Conservation (phyloP, 1,140 invertebrate species). For the Drosophila nasuta region DNA sequence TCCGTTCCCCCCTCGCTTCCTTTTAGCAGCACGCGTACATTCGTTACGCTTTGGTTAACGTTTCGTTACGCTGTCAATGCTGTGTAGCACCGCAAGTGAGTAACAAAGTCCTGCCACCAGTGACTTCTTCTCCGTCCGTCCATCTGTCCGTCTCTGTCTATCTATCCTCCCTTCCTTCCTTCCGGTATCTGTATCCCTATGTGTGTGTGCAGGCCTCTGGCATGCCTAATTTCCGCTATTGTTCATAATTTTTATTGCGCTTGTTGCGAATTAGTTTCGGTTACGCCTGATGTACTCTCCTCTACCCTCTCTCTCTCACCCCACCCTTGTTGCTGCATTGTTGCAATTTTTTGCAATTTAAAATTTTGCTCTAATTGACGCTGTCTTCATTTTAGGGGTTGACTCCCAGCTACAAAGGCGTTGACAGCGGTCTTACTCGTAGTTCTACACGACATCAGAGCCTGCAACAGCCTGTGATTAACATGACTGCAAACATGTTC, state of each 20-base stretch:
- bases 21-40: constrained; percentile 49
- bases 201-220: constrained; percentile 30
- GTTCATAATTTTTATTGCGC: constrained; percentile 84
- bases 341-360: constrained; percentile 83
- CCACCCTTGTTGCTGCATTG: constrained; percentile 31
- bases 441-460: constrained; percentile 22
- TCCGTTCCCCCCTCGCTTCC: not conserved
- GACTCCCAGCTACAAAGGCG: constrained; percentile 54
- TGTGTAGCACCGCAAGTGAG: constrained; percentile 61
- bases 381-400: constrained; percentile 65
- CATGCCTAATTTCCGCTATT: constrained; percentile 80
- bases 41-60: constrained; percentile 78
- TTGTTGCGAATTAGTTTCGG: constrained; percentile 84
- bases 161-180: constrained; percentile 3
- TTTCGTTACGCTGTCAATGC: constrained; percentile 80
- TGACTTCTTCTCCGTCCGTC: constrained; percentile 41
- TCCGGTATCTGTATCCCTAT: constrained; percentile 2
- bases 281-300: constrained; percentile 52
- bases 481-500: constrained; percentile 64
- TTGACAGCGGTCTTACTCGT: constrained; percentile 61
- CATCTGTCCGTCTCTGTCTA: not conserved
- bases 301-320: not conserved
- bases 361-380: constrained; percentile 73
- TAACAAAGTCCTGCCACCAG: constrained; percentile 32
- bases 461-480: constrained; percentile 63